A percentile compares a stretch with the other conserved stretches of the same genome.
Conservation (phyloP, 2,113 vertebrate species). For the Alaudala cheleensis region DNA sequence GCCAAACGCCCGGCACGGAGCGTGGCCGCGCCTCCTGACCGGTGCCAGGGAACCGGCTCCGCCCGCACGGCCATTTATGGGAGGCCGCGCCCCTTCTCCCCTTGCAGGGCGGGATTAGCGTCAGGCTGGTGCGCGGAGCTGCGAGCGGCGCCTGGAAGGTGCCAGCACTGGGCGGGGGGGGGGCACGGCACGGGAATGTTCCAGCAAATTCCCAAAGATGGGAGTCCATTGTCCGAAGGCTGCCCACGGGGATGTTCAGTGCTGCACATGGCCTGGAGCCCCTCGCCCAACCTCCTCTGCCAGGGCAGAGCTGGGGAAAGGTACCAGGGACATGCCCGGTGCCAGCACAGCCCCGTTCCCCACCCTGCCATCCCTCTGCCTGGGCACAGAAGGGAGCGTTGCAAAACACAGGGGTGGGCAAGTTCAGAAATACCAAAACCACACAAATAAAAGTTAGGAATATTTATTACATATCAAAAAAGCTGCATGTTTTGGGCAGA, state of each 20-base stretch:
- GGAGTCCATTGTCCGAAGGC: no score
- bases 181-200: accelerated
- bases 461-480: conserved; percentile 60
- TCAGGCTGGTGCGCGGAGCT: accelerated
- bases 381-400: accelerated
- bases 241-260: not conserved
- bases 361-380: accelerated
- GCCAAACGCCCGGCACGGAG: not conserved
- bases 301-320: not conserved
- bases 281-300: not conserved
- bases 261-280: not conserved
- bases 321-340: not conserved
- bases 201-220: not conserved
- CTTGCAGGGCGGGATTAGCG: accelerated
- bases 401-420: not conserved
- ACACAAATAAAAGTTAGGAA: not conserved
- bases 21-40: not conserved
- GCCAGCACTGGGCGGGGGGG: accelerated
- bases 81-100: accelerated
- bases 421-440: not conserved
- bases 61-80: accelerated
- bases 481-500: not conserved
- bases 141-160: not conserved
- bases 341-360: not conserved
- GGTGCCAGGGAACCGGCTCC: accelerated